Evolutionary conservation across 2,797 vertebrate species (phyloP), one percentile per base, ranked within the genome.

Genomic region (Lepus townsendii): DNA sequence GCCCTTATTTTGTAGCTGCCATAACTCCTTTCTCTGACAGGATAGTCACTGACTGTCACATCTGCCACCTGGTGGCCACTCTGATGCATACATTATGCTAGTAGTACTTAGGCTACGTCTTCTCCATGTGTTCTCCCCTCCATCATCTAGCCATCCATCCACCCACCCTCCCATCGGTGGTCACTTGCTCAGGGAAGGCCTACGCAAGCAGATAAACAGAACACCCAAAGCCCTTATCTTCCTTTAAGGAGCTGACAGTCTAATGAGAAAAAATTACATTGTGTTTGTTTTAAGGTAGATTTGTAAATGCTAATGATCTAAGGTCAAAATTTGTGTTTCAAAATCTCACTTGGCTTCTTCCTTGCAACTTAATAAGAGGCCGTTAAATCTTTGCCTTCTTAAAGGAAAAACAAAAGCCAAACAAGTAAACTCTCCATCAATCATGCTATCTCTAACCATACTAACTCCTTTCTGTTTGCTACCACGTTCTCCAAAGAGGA

Each of bases 41-140:
- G 17, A 57, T 63, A 42, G 65, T 68, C 54, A 38, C 24, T 80
- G 68, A 71, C 42, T 57, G 24, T 84, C 60, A 84, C 26, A 42
- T 90, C 91, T 91, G 96, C 96, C 97, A 95, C 90, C 94, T 96
- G 79, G 93, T 94, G 96, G 96, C 75, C 91, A 84, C 65, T 94
- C 65, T 24, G 14, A 83, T 52, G 30, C 24, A 82, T 65, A 65
- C n/a, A 20, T 66, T 47, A 68, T 86, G 66, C 19, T 83, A 83
- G 82, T 76, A 24, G 17, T 20, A 57, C 54, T 57, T 57, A 57
- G 54, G 19, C 54, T 20, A 17, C 3, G 14, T 57, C 54, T 57
- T 57, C 54, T 57, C 54, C 4, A 57, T 19, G 54, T 38, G 42
- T 47, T 47, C 42, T 47, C 42, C 30, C 26, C 24, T 24, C 24